A percentile compares a stretch with the other conserved stretches of the same genome.
Conservation (phyloP, 1,140 invertebrate species). For the Papilio machaon region DNA sequence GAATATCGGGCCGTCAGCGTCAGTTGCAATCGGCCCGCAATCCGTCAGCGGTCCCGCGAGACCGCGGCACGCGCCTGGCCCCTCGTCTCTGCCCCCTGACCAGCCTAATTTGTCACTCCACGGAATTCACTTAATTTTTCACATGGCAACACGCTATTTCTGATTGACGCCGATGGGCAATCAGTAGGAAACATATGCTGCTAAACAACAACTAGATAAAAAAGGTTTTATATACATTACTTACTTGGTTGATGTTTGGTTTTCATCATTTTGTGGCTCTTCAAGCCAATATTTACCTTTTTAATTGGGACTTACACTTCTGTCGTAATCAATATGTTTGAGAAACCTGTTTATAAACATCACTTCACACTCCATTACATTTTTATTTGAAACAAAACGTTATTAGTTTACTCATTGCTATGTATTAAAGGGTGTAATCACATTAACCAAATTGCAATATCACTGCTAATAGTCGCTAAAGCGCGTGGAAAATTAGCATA, state of each 20-base stretch:
- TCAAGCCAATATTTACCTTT: too few relatives aligned
- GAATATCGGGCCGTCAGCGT: conserved; percentile 24
- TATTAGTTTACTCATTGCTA: conserved; percentile 10
- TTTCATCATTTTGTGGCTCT: too few relatives aligned
- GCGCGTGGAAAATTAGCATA: conserved; percentile 63
- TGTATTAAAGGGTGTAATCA: conserved; percentile 30
- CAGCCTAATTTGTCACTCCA: conserved; percentile 20
- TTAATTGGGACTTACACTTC: too few relatives aligned
- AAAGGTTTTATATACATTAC: not conserved
- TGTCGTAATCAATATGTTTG: not conserved
- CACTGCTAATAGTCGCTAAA: conserved; percentile 37
- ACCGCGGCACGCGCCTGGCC: conserved; percentile 18
- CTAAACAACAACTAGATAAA: not conserved
- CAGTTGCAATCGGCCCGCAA: conserved; percentile 33
- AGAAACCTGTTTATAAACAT: not conserved
- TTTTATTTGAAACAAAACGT: not conserved
- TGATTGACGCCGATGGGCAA: not conserved
- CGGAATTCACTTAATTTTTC: conserved; percentile 38
- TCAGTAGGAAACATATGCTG: not conserved
- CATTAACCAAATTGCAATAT: conserved; percentile 39
- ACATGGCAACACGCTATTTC: conserved; percentile 26
- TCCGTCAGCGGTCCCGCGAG: conserved; percentile 37
- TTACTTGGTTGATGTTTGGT: too few relatives aligned
- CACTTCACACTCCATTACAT: not conserved
- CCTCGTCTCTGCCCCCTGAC: not conserved